These are phyloP conservation scores for Conistra vaccinii DNA, from an alignment of 2,888 invertebrate genomes.

Conservation along the genomic window DNA sequence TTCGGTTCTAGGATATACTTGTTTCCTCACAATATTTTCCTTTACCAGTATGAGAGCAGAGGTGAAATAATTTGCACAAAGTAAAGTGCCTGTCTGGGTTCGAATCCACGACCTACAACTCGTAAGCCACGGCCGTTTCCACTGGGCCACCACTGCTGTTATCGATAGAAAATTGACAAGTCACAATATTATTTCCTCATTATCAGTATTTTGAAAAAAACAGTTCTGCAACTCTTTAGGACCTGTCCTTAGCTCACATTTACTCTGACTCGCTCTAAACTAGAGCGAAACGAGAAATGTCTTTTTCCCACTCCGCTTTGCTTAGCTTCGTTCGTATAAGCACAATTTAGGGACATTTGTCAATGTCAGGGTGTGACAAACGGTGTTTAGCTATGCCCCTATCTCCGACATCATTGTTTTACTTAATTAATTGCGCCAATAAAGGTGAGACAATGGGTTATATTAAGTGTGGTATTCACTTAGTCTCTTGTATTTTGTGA, in stretches of 20 bases:
- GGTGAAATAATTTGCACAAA: too few relatives aligned
- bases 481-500: not conserved
- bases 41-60: too few relatives aligned
- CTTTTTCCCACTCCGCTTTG: not conserved
- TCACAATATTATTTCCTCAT: too few relatives aligned
- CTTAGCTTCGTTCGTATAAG: constrained; percentile 6
- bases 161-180: too few relatives aligned
- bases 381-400: constrained; percentile 54
- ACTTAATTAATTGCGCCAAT: constrained; percentile 63
- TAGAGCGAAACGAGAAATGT: constrained; percentile 8
- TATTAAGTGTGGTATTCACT: constrained; percentile 23
- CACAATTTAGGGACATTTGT: constrained; percentile 54
- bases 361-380: constrained; percentile 64
- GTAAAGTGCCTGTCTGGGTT: too few relatives aligned
- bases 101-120: too few relatives aligned
- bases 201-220: too few relatives aligned
- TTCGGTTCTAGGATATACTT: too few relatives aligned
- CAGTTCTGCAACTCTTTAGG: too few relatives aligned
- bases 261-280: not conserved
- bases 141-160: too few relatives aligned
- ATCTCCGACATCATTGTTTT: constrained; percentile 61
- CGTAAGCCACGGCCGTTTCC: too few relatives aligned
- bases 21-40: too few relatives aligned
- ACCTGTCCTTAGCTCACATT: not conserved
- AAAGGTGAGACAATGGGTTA: constrained; percentile 43